Evolutionary conservation across 1,140 invertebrate species (phyloP), one percentile per base, ranked within the genome.

Genomic region (Tetramorium alpestre): DNA sequence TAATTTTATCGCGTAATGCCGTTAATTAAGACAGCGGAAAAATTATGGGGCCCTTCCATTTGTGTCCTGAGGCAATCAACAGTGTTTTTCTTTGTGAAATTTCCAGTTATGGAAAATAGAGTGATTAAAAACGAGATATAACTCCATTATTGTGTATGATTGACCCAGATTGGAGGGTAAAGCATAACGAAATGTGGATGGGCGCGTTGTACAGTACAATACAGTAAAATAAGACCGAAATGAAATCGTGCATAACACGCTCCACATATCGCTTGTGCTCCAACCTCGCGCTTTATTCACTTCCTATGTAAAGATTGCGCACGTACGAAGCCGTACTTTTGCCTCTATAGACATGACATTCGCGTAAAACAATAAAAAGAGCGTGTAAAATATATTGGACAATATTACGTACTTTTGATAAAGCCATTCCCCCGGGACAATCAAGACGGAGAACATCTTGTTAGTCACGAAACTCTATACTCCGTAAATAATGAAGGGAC

Each of bases 391-490:
- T 62, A 77, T 62, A 44, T 25, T 16, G 16, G 0, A n/a, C 25
- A 28, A 72, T 49, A 60, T 73, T 47, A 44, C 44, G 22, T 60
- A 58, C n/a, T 60, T 54, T 60, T 72, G 16, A 54, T 56, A 70
- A 38, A 70, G 13, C 28, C 22, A 22, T 49, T 60, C 10, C 6
- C 8, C 8, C 10, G 4, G 3, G 25, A n/a, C 18, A 44, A 56
- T 73, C 25, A 84, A 75, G 41, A 84, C 47, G 41, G 25, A 11
- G 38, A 70, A 38, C 16, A 60, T 38, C 54, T 84, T 60, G 69
- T 84, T 82, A 73, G 67, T 58, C 25, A 60, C 44, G 80, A 60
- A 49, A 84, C 13, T 62, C 47, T 54, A 69, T 67, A 65, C 77
- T 16, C 25, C 25, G 44, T 60, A 84, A 84, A 84, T 62, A 84